Evolutionary conservation across 2,888 invertebrate genomes (phyloP).

Genomic region (Chesias legatella): DNA sequence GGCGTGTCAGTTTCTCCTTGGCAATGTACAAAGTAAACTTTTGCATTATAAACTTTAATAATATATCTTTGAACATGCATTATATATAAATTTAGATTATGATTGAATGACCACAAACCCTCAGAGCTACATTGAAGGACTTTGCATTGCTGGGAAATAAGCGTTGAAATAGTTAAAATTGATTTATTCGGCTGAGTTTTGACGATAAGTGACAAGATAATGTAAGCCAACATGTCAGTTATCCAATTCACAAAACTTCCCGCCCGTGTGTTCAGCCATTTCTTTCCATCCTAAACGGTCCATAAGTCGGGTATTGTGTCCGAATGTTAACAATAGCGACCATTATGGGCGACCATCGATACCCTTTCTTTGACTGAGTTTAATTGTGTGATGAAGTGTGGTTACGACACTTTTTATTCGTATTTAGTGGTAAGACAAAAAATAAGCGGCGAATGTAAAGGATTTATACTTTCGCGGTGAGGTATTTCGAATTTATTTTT

Average conservation of each 20-base stretch:
- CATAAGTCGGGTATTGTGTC: slow-evolving; percentile 76
- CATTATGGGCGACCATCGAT: slow-evolving; percentile 75
- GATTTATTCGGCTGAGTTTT: too few species aligned
- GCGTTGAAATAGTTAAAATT: too few species aligned
- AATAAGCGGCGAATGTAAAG: slow-evolving; percentile 28
- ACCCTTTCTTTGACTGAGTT: slow-evolving; percentile 75
- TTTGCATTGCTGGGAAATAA: too few species aligned
- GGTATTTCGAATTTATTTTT: not conserved
- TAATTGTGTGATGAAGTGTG: slow-evolving; percentile 80
- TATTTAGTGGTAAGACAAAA: slow-evolving; percentile 39
- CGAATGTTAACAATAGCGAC: slow-evolving; percentile 73
- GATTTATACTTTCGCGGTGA: slow-evolving; percentile 9
- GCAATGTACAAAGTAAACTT: too few species aligned
- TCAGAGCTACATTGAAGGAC: too few species aligned
- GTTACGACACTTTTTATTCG: slow-evolving; percentile 68
- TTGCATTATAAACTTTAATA: too few species aligned
- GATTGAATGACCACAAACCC: too few species aligned
- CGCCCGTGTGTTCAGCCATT: slow-evolving; percentile 55
- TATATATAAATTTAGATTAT: too few species aligned
- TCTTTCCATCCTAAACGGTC: slow-evolving; percentile 75
- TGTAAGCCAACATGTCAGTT: not conserved
- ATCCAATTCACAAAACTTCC: slow-evolving; percentile 8
- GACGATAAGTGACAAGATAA: too few species aligned
- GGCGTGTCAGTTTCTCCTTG: too few species aligned
- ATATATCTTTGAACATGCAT: too few species aligned